Evolutionary conservation across 2,888 invertebrate genomes (phyloP).

Genomic region (Acrobasis suavella): DNA sequence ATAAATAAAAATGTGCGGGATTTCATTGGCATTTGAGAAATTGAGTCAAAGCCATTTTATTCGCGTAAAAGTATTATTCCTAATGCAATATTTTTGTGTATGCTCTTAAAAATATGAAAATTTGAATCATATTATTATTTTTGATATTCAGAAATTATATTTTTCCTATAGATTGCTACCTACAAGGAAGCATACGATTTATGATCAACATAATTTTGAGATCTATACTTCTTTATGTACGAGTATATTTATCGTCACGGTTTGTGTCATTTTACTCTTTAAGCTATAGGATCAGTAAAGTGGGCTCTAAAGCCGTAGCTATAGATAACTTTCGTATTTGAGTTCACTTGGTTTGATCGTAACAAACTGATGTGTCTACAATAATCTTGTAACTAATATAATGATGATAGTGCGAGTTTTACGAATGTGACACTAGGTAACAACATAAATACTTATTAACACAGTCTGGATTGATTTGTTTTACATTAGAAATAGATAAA

Average conservation of each 20-base stretch:
- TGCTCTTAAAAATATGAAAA: conserved; percentile 56
- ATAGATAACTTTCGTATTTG: conserved; percentile 42
- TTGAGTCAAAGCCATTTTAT: conserved; percentile 41
- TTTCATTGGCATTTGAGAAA: conserved; percentile 28
- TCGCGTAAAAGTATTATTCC: conserved; percentile 45
- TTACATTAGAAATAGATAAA: too few relatives aligned
- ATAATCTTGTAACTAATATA: conserved; percentile 44
- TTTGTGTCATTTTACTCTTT: conserved; percentile 62
- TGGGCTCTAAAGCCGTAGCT: conserved; percentile 48
- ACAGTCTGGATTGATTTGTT: neutral
- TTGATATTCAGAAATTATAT: conserved; percentile 78
- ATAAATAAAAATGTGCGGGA: conserved; percentile 26
- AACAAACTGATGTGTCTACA: conserved; percentile 40
- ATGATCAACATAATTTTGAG: conserved; percentile 67
- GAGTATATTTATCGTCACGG: conserved; percentile 56
- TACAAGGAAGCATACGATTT: conserved; percentile 66
- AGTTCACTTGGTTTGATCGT: conserved; percentile 47
- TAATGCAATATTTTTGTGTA: conserved; percentile 62
- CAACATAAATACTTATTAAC: conserved; percentile 5
- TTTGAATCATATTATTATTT: conserved; percentile 71
- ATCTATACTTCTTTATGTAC: conserved; percentile 61
- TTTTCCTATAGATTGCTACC: conserved; percentile 72
- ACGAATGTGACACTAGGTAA: conserved; percentile 34
- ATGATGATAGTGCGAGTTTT: conserved; percentile 32
- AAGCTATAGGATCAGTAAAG: conserved; percentile 55